Percentiles rank a stretch among this genome's conserved stretches.
These are phyloP conservation scores for Limnephilus rhombicus DNA, from an alignment of 2,888 invertebrate species.

Conservation along the genomic window DNA sequence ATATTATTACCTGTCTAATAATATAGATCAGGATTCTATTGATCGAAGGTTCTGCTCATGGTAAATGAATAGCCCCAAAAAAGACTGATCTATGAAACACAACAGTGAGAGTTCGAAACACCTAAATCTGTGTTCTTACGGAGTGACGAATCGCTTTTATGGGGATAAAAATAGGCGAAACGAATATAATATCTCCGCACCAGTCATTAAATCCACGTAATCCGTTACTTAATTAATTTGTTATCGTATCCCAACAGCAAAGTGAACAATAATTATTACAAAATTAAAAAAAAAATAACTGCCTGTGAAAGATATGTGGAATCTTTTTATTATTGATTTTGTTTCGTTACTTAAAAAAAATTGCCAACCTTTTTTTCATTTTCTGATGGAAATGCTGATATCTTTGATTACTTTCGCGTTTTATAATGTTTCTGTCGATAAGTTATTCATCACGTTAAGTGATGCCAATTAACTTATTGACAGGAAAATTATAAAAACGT, in stretches of 20 bases:
- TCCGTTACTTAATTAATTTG: background rate
- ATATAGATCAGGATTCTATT: background rate
- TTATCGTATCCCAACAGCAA: background rate
- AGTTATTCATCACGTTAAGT: no score
- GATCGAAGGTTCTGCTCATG: background rate
- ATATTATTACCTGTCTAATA: background rate
- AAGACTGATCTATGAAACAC: background rate
- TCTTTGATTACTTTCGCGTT: no score
- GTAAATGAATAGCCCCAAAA: background rate
- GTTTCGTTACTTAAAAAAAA: no score
- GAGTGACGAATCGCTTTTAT: background rate
- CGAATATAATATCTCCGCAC: background rate
- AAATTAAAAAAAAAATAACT: background rate
- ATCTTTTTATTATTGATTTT: no score
- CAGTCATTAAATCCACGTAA: background rate
- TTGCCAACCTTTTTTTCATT: no score
- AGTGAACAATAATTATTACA: background rate
- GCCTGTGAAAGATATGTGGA: no score
- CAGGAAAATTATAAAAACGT: no score
- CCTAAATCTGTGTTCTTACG: background rate
- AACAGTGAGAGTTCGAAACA: background rate
- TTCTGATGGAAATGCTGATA: no score
- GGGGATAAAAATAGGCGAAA: background rate
- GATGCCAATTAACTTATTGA: no score
- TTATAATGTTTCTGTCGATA: no score